Base-by-base conservation (phyloP, 2,888 invertebrate genomes). In the Campaea margaritaria region DNA sequence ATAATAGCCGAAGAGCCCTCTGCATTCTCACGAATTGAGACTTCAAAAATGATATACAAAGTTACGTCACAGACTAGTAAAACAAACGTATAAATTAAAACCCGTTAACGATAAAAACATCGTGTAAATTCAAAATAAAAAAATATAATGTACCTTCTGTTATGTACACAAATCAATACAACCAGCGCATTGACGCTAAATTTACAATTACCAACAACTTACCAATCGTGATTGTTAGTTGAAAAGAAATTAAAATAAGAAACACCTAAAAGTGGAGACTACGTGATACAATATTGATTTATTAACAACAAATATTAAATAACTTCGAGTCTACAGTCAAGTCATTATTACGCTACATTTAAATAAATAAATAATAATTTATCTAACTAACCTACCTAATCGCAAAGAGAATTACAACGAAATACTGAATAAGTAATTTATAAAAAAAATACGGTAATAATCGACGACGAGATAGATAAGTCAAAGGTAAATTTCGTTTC, bases 321-420 rank as follows among this genome's bases (percentile, higher is more conserved):
- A 83, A 83, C 77, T 78, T 81, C 76, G 76, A 79, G 74, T 79
- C 83, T 84, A 82, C 81, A 76, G 81, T 86, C 83, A 63, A 63
- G 51, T 61, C 63, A 63, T 45, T 82, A 81, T 21, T 21, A 83
- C 72, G 76, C 86, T 90, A 89, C 80, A 73, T 64, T 80, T 85
- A 82, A 90, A 91, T 90, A 89, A 91, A 91, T 91, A 91, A 92
- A 90, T 89, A 84, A 86, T 75, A 82, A 85, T 88, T 87, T 87
- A 81, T 83, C 87, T 91, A 91, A 88, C 82, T 87, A 89, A 72
- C 78, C 84, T 90, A 90, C 75, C 85, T 91, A 89, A 83, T 76
- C 76, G 76, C 79, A 83, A 83, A 81, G 81, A 86, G 78, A 83
- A 83, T 83, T 81, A 83, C 79, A 82, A 82, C 82, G 85, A 85